phyloP scores from a whole-genome alignment of 2,113 vertebrate species.

The Phaethornis superciliosus region DNA sequence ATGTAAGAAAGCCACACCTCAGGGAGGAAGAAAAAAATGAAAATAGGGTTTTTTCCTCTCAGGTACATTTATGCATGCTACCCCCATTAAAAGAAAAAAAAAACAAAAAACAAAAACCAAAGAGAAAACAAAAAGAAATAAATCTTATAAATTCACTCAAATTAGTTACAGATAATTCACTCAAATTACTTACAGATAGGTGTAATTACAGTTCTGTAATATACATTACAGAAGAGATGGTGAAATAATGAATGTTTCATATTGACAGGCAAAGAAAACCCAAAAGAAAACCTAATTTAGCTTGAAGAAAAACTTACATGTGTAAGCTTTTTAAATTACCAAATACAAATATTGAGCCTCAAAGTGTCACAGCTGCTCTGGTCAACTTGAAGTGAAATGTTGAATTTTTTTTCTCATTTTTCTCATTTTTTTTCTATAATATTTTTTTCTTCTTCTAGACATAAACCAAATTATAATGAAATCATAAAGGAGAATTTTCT shows the following conservation, averaged over 20 bases:
- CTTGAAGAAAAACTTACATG: neutral
- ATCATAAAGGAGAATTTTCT: neutral
- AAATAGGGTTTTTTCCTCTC: neutral
- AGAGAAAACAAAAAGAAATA: no score
- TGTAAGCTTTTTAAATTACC: neutral
- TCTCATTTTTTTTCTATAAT: neutral
- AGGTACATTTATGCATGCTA: neutral
- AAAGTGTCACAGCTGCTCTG: neutral
- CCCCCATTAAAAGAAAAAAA: neutral
- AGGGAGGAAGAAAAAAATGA: no score
- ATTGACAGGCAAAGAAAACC: neutral
- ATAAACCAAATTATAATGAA: neutral
- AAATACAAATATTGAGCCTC: neutral
- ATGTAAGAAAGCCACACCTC: neutral
- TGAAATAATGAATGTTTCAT: neutral
- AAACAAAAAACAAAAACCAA: no score
- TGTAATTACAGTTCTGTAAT: neutral
- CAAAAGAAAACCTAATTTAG: neutral
- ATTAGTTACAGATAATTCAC: neutral
- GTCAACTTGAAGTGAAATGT: neutral
- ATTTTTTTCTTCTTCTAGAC: neutral
- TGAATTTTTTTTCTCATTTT: fast-evolving
- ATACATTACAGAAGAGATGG: neutral
- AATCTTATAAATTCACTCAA: neutral
- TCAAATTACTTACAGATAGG: neutral